Evolutionary conservation across 2,888 invertebrate species (phyloP).

Genomic region (Bhutanitis thaidina): DNA sequence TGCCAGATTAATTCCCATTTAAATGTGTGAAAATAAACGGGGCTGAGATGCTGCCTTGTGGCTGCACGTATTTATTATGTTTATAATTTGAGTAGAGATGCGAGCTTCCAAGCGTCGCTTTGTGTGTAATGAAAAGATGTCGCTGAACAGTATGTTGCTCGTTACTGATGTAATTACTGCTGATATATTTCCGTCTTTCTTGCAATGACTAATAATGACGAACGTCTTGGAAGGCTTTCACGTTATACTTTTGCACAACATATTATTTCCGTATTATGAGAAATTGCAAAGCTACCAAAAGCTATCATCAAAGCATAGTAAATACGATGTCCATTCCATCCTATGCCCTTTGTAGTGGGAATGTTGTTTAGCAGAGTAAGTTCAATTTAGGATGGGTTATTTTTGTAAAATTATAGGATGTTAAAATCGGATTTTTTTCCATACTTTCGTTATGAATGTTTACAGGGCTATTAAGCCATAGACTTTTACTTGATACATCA

Average conservation of each 20-base stretch:
- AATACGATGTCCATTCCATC: too few relatives aligned
- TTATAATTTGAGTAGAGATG: slow-evolving; percentile 20
- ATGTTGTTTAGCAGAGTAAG: too few relatives aligned
- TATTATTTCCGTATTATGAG: background rate
- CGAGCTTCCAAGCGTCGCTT: slow-evolving; percentile 30
- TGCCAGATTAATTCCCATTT: slow-evolving; percentile 69
- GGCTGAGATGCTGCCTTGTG: slow-evolving; percentile 36
- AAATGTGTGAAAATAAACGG: slow-evolving; percentile 65
- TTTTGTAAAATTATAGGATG: too few relatives aligned
- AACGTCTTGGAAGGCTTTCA: slow-evolving; percentile 6
- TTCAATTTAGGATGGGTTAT: too few relatives aligned
- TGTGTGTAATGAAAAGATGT: slow-evolving; percentile 29
- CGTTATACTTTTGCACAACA: background rate
- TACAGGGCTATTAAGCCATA: too few relatives aligned
- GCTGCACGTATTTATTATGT: slow-evolving; percentile 29
- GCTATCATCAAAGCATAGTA: too few relatives aligned
- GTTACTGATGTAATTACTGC: slow-evolving; percentile 18
- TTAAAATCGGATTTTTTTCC: too few relatives aligned
- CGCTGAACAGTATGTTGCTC: slow-evolving; percentile 30
- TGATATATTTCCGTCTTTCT: slow-evolving; percentile 19
- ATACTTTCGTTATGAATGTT: too few relatives aligned
- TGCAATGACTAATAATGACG: slow-evolving; percentile 27
- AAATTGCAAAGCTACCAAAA: too few relatives aligned
- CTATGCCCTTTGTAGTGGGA: too few relatives aligned
- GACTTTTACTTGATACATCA: too few relatives aligned